Conservation (phyloP, 2,888 invertebrate genomes). For the Acleris sparsana region DNA sequence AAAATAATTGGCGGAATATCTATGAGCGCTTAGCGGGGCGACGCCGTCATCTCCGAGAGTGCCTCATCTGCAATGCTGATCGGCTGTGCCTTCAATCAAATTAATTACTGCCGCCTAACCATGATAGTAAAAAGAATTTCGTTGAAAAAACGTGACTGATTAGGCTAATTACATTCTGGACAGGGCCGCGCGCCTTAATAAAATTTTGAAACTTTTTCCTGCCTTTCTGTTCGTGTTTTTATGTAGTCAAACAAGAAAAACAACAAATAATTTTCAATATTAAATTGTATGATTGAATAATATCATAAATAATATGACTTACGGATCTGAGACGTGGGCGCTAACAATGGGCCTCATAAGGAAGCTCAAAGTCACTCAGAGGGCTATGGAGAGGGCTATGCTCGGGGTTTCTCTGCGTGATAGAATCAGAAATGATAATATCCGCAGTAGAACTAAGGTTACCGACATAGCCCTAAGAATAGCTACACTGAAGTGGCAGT, state of each 20-base stretch:
- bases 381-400: too few species aligned
- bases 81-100: conserved; percentile 69
- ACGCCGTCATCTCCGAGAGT: conserved; percentile 45
- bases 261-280: neutral
- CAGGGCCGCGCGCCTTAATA: conserved; percentile 34
- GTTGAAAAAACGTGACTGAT: conserved; percentile 48
- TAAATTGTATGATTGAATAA: too few species aligned
- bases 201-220: conserved; percentile 31
- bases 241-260: conserved; percentile 20
- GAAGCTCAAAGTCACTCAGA: too few species aligned
- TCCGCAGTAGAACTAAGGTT: too few species aligned
- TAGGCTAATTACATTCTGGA: conserved; percentile 42
- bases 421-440: too few species aligned
- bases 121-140: conserved; percentile 57
- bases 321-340: too few species aligned
- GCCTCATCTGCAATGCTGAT: conserved; percentile 66
- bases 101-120: conserved; percentile 67
- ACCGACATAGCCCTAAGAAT: too few species aligned
- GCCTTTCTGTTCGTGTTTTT: conserved; percentile 24
- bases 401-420: too few species aligned
- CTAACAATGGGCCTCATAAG: too few species aligned
- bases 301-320: too few species aligned
- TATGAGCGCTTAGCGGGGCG: conserved; percentile 27
- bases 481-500: too few species aligned
- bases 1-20: conserved; percentile 14